Conservation (phyloP, 2,797 vertebrate species). For the Cyprinodon diabolis region DNA sequence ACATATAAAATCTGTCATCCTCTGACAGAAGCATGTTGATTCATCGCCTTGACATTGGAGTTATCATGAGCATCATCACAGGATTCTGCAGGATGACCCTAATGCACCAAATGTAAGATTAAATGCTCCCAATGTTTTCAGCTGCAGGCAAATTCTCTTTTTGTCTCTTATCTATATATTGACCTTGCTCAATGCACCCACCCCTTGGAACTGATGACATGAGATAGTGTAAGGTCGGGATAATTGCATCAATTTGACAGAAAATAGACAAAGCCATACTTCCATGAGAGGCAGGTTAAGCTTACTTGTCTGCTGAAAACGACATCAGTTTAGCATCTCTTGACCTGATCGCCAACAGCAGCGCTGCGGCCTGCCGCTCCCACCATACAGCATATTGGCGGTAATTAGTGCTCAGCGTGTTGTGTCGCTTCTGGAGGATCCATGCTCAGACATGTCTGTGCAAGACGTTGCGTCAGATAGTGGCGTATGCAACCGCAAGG, state of each 20-base stretch:
- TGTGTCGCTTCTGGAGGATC: constrained; percentile 45
- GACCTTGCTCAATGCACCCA: constrained; percentile 72
- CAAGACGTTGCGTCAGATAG: constrained; percentile 27
- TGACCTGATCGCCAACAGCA: constrained; percentile 21
- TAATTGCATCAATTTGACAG: constrained; percentile 79
- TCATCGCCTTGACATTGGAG: constrained; percentile 42
- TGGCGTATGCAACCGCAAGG: constrained; percentile 44
- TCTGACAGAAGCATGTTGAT: constrained; percentile 28
- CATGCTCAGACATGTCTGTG: constrained; percentile 43
- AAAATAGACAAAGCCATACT: constrained; percentile 44
- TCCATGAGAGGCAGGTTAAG: constrained; percentile 64
- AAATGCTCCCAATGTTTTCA: constrained; percentile 63
- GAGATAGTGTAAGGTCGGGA: constrained; percentile 74
- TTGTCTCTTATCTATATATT: constrained; percentile 61
- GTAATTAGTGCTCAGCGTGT: constrained; percentile 75
- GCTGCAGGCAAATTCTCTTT: constrained; percentile 41
- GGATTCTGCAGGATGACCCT: constrained; percentile 43
- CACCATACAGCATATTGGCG: constrained; percentile 29
- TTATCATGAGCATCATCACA: constrained; percentile 49
- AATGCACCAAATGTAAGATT: constrained; percentile 39
- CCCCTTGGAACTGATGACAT: constrained; percentile 64
- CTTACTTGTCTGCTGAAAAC: constrained; percentile 42
- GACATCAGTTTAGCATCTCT: constrained; percentile 46
- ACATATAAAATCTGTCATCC: constrained; percentile 10
- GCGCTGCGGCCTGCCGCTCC: constrained; percentile 8